Evolutionary conservation across 2,113 vertebrate genomes (phyloP).

Genomic region (Todiramphus chloris): DNA sequence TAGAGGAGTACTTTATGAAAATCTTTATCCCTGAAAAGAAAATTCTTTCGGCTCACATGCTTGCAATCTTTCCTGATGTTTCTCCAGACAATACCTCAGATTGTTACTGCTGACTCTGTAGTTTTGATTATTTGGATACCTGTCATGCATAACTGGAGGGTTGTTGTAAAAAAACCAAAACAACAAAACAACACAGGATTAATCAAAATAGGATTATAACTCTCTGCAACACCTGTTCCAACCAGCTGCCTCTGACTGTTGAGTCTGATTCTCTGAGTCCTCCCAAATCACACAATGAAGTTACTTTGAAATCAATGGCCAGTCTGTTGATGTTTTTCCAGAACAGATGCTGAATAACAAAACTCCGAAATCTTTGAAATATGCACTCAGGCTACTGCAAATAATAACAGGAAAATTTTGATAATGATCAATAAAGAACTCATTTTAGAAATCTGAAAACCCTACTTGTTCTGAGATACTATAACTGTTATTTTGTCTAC

Average conservation of each 20-base stretch:
- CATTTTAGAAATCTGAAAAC: not conserved
- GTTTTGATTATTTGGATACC: conserved; percentile 70
- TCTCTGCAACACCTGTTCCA: conserved; percentile 76
- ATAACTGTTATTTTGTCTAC: not conserved
- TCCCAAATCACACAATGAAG: conserved; percentile 71
- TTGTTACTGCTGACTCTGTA: conserved; percentile 50
- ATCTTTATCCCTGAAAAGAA: conserved; percentile 15
- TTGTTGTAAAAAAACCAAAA: conserved; percentile 16
- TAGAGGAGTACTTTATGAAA: conserved; percentile 22
- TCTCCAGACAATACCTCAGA: conserved; percentile 64
- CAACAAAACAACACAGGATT: conserved; percentile 41
- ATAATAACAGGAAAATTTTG: not conserved
- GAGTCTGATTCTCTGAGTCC: conserved; percentile 51
- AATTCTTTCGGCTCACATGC: conserved; percentile 30
- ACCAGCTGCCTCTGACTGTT: conserved; percentile 73
- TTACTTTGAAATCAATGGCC: conserved; percentile 54
- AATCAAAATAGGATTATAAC: conserved; percentile 76
- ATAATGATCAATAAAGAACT: not conserved
- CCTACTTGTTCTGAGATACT: not conserved
- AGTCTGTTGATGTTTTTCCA: conserved; percentile 36
- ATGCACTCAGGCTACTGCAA: conserved; percentile 16
- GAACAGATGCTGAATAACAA: conserved; percentile 30
- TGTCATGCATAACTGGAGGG: conserved; percentile 67
- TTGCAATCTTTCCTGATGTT: conserved; percentile 55
- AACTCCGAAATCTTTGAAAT: conserved; percentile 24